A percentile compares a stretch with the other conserved stretches of the same genome.
Conservation (phyloP, 1,140 invertebrate genomes). For the Macrobrachium nipponense region DNA sequence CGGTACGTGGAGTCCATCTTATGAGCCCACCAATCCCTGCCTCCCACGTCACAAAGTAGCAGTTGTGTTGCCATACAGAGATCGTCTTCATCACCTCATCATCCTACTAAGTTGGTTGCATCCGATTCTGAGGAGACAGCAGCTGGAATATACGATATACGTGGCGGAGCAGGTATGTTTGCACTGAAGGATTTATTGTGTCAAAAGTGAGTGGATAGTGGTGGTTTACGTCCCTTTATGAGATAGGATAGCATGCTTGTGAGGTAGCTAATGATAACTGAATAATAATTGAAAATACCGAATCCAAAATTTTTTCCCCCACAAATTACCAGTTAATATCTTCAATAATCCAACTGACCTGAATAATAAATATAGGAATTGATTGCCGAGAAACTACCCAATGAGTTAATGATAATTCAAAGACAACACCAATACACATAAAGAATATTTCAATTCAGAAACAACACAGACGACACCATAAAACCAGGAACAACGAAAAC, state of each 20-base stretch:
- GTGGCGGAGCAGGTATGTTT: slow-evolving; percentile 85
- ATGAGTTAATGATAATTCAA: no score
- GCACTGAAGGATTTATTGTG: neutral
- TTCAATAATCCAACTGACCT: no score
- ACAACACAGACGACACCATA: no score
- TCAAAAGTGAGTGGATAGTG: neutral
- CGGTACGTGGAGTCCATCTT: slow-evolving; percentile 53
- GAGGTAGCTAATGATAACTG: no score
- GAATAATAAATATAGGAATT: no score
- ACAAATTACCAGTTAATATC: no score
- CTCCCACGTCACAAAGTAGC: slow-evolving; percentile 74
- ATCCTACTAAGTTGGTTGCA: slow-evolving; percentile 90
- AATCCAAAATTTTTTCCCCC: no score
- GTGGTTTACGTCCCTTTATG: neutral
- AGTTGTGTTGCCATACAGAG: slow-evolving; percentile 89
- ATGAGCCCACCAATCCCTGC: slow-evolving; percentile 43
- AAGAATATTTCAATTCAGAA: no score
- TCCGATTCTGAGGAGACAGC: slow-evolving; percentile 87
- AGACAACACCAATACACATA: no score
- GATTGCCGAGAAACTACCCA: no score
- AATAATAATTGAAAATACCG: no score
- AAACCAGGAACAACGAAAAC: no score
- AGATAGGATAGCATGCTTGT: neutral
- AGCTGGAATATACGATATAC: slow-evolving; percentile 88
- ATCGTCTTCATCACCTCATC: slow-evolving; percentile 82